Evolutionary conservation across 2,113 vertebrate species (phyloP).

Genomic region (Hystrix brachyura): DNA sequence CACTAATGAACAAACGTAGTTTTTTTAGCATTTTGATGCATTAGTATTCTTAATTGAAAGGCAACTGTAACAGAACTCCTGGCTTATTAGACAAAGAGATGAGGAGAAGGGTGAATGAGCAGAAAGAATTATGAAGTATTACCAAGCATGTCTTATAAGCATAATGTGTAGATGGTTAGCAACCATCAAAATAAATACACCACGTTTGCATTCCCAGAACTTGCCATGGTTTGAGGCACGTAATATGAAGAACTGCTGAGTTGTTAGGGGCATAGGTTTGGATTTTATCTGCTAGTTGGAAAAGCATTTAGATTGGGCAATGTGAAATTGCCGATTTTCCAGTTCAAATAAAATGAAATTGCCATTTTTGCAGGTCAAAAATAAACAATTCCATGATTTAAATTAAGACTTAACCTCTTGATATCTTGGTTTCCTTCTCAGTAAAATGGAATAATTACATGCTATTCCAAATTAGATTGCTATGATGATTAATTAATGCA

Average conservation of each 20-base stretch:
- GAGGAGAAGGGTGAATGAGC: neutral
- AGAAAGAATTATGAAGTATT: neutral
- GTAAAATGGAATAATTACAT: neutral
- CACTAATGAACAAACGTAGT: neutral
- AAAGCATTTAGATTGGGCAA: neutral
- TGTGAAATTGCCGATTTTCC: neutral
- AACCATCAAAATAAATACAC: neutral
- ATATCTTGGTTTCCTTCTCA: neutral
- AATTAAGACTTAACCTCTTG: neutral
- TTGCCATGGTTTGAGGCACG: neutral
- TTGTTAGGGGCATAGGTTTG: neutral
- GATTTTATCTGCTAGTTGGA: neutral
- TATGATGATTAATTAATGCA: neutral
- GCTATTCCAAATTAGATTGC: neutral
- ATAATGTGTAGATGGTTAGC: neutral
- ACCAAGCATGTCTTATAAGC: neutral
- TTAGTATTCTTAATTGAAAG: neutral
- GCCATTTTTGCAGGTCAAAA: neutral
- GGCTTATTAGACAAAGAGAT: neutral
- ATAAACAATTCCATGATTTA: neutral
- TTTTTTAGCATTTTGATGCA: neutral
- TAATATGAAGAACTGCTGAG: neutral
- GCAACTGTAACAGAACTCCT: neutral
- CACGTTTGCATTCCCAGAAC: neutral
- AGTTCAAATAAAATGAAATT: neutral